These are phyloP conservation scores for Sicus ferrugineus DNA, from an alignment of 2,888 invertebrate species.

Conservation along the genomic window DNA sequence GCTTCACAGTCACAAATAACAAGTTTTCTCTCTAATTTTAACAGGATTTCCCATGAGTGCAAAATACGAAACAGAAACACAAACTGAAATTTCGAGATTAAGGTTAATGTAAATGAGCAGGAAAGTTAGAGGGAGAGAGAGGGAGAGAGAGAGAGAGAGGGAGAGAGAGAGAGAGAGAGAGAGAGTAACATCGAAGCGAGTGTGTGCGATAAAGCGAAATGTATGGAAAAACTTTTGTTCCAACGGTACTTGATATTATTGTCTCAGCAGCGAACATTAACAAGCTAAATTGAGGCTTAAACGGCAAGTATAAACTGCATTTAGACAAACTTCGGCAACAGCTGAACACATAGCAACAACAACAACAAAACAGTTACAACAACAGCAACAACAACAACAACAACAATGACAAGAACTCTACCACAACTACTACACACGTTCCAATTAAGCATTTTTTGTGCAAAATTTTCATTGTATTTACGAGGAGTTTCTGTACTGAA, in stretches of 20 bases:
- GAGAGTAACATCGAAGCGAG: no score
- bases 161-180: no score
- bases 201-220: no score
- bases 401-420: not conserved
- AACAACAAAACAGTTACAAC: conserved; percentile 1
- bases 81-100: not conserved
- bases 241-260: not conserved
- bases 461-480: not conserved
- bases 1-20: not conserved
- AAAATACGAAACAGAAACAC: not conserved
- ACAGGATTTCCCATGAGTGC: not conserved
- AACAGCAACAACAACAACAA: conserved; percentile 5
- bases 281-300: not conserved
- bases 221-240: not conserved
- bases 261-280: not conserved
- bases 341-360: not conserved
- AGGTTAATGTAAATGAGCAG: not conserved
- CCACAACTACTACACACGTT: not conserved
- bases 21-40: not conserved
- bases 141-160: no score
- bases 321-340: not conserved
- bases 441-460: not conserved
- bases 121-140: not conserved
- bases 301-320: not conserved
- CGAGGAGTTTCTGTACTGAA: not conserved